Evolutionary conservation across 2,113 vertebrate genomes (phyloP), one percentile per base, ranked within the genome.

Genomic region (Lampris megalopsis): DNA sequence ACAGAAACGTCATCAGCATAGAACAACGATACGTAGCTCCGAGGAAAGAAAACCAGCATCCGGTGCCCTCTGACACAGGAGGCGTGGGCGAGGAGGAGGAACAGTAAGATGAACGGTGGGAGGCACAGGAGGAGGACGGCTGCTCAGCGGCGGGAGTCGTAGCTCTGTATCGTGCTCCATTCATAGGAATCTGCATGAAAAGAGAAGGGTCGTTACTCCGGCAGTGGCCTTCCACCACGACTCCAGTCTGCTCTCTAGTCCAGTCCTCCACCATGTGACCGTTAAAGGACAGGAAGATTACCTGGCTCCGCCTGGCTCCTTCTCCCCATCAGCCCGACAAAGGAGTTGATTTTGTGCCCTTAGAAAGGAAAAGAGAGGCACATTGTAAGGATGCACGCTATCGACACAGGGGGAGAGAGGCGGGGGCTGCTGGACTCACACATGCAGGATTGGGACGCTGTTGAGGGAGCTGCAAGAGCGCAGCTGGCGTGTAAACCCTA

Each of bases 291-390:
- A 9, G 4, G n/a, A 94, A 1, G 6, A 94, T 81, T 92, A 98
- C 97, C 97, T 92, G 96, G 95, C 87, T 95, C 95, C 93, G 97
- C 96, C 79, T 93, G 90, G 93, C 96, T 96, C 92, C 98, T 95
- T 95, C 98, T 99, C 73, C 98, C 98, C 97, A 99, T 99, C 92
- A 99, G 95, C 86, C 97, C 98, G 85, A 97, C 96, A 94, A 99
- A 99, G 75, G 96, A 96, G 91, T 98, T 97, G 91, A 97, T 93
- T 97, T 97, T 98, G 95, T 98, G 96, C 85, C 97, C 98, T 99
- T 93, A 8, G 94, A 90, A 69, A 2, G 92, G 92, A 94, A 89
- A 41, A 10, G 47, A 0, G 52, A 45, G 9, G 36, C 2, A 37
- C 11, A 48, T 24, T 45, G 49, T 11, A 13, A 37, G 13, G 48